Percentiles rank a stretch among this genome's conserved stretches.
Evolutionary conservation across 2,113 vertebrate species (phyloP).

Genomic region (Orientallactaga bullata): DNA sequence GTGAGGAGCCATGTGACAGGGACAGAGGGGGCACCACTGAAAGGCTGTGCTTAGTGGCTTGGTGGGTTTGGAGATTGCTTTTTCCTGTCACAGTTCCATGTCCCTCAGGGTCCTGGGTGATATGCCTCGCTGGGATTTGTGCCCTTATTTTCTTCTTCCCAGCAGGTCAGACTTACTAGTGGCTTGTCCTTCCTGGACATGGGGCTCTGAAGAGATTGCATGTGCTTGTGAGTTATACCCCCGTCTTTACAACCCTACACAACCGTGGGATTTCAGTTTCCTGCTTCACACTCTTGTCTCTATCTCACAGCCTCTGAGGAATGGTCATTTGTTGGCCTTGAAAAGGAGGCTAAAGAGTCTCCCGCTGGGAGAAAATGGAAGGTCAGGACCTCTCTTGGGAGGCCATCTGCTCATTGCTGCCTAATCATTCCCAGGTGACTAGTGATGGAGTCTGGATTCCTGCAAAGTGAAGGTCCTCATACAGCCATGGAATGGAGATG

Average conservation of each 20-base stretch:
- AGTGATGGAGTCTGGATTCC: rapidly evolving
- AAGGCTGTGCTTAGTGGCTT: not conserved
- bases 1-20: not conserved
- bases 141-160: not conserved
- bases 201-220: not conserved
- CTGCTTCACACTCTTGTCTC: not conserved
- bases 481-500: rapidly evolving
- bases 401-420: not conserved
- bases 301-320: not conserved
- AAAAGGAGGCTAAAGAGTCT: not conserved
- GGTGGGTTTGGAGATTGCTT: not conserved
- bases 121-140: not conserved
- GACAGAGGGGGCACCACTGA: not conserved
- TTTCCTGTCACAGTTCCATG: not conserved
- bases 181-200: not conserved
- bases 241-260: not conserved
- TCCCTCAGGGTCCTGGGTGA: not conserved
- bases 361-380: conserved; percentile 10
- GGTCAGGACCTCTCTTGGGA: not conserved
- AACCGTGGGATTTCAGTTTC: not conserved
- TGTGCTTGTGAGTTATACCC: rapidly evolving
- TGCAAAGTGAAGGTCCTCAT: not conserved
- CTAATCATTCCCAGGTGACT: not conserved
- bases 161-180: not conserved
- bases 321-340: not conserved